Evolutionary conservation across 2,113 vertebrate genomes (phyloP), one percentile per base, ranked within the genome.

Genomic region (Thomomys bottae): DNA sequence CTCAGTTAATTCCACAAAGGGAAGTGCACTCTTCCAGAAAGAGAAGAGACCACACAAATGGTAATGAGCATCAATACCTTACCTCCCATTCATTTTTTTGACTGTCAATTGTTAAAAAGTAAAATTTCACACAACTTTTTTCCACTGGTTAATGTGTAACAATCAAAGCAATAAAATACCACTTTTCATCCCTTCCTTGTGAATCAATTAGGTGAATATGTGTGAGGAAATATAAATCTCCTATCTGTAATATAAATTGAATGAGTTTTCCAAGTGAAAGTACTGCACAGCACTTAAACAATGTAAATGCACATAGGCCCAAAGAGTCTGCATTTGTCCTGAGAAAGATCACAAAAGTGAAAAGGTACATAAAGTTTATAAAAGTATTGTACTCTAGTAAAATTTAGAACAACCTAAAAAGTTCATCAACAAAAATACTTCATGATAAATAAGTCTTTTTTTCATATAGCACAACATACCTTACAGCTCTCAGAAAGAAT

Each of bases 11-110:
- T 38, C 54, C 36, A 6, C 64, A 71, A 63, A 75, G n/a, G 42
- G 66, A 84, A 92, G 88, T 61, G 40, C 36, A 87, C 24, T 91
- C 78, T 90, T 89, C 49, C 64, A 89, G 85, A 96, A 89, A 91
- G 42, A 84, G 66, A 87, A n/a, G 54, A 34, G 42, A 42, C 67
- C 68, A 75, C 42, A 63, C 49, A 68, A 70, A 72, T 79, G 78
- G 80, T 36, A 68, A 64, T 64, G 57, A 90, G 77, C 72, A 84
- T 45, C 70, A 45, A 72, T 76, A 77, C 64, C 63, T 45, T 70
- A 14, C 40, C 3, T 20, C 12, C 0, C 0, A 18, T 1, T 36
- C 59, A 21, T 24, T 10, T 38, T 36, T 30, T 49, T 71, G 23
- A 2, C 66, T 77, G 71, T 87, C 64, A 84, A 42, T 6, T 77